These are phyloP conservation scores for Borostomias antarcticus DNA, from an alignment of 2,797 vertebrate genomes.

Conservation along the genomic window DNA sequence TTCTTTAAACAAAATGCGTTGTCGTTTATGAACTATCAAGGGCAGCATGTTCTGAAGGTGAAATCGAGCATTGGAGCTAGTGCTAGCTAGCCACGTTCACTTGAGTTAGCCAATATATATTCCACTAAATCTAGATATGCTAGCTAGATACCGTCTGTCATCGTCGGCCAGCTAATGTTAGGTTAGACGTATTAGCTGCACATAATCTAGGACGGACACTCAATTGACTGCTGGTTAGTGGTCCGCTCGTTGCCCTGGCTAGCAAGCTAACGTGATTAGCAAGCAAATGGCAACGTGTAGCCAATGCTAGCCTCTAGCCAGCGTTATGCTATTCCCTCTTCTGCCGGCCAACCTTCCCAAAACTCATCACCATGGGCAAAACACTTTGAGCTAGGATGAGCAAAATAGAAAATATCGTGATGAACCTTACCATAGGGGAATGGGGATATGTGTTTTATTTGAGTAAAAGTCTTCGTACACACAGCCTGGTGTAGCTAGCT, in stretches of 20 bases:
- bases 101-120: not conserved
- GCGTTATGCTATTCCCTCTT: not conserved
- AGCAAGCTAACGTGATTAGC: not conserved
- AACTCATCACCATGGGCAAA: not conserved
- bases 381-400: not conserved
- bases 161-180: no score
- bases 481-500: constrained; percentile 55
- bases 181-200: no score
- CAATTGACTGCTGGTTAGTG: no score
- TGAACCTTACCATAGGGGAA: constrained; percentile 74
- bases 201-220: no score
- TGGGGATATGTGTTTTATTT: constrained; percentile 36
- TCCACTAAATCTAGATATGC: not conserved
- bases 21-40: not conserved
- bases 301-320: constrained; percentile 3
- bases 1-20: not conserved
- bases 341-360: not conserved
- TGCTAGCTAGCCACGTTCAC: constrained; percentile 21
- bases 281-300: not conserved
- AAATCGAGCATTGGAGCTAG: constrained; percentile 31
- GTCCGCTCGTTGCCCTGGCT: no score
- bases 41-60: constrained; percentile 10
- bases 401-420: not conserved
- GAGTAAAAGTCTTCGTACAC: constrained; percentile 47
- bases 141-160: no score